A percentile compares a stretch with the other conserved stretches of the same genome.
Evolutionary conservation across 2,888 invertebrate species (phyloP).

Genomic region (Andrena fulva): DNA sequence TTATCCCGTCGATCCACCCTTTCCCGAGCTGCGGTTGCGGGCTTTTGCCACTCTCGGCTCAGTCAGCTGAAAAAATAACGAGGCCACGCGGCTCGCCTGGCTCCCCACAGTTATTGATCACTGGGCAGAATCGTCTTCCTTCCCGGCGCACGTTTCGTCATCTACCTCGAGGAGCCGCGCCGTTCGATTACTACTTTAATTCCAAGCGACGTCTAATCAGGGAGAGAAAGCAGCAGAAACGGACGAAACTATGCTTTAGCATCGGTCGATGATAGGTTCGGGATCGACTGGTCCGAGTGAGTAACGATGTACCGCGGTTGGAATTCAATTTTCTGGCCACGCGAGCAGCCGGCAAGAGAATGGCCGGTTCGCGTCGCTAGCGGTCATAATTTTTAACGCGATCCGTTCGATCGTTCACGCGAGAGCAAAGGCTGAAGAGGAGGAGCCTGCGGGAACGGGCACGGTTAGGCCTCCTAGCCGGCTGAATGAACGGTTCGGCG

Average conservation of each 20-base stretch:
- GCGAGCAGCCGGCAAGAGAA: background rate
- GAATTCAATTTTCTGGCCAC: background rate
- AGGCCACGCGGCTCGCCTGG: conserved; percentile 57
- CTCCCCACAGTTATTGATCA: conserved; percentile 35
- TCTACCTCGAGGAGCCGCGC: background rate
- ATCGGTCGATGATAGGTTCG: background rate
- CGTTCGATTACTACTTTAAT: background rate
- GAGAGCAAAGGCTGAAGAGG: conserved; percentile 24
- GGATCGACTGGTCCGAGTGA: background rate
- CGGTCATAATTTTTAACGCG: conserved; percentile 20
- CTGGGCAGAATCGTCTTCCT: conserved; percentile 15
- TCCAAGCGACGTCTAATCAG: background rate
- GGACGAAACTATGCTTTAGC: background rate
- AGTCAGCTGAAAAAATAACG: conserved; percentile 81
- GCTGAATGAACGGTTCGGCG: conserved; percentile 36
- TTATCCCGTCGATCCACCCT: conserved; percentile 70
- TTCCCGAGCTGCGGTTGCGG: conserved; percentile 47
- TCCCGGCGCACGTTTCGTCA: background rate
- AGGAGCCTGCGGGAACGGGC: conserved; percentile 9
- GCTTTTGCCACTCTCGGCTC: conserved; percentile 50
- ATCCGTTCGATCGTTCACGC: conserved; percentile 29
- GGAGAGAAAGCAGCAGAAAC: background rate
- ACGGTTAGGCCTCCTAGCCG: conserved; percentile 6
- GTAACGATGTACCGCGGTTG: background rate
- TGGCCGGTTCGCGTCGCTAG: background rate